A percentile compares a stretch with the other conserved stretches of the same genome.
These are phyloP conservation scores for Parnassius glacialis DNA, from an alignment of 2,888 invertebrate genomes.

Conservation along the genomic window DNA sequence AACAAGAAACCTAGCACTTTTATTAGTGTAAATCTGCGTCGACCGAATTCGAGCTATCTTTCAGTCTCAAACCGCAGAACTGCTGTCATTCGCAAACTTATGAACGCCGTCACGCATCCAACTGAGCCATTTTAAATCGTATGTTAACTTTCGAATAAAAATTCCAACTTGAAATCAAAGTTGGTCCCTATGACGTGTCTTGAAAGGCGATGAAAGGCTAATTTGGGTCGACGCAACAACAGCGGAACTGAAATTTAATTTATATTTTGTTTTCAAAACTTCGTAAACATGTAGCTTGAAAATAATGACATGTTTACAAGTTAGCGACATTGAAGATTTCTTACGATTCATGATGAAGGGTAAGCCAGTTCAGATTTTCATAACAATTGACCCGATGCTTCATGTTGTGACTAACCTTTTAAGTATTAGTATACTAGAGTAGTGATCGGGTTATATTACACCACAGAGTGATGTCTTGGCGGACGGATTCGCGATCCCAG, in stretches of 20 bases:
- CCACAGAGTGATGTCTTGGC: too few species aligned
- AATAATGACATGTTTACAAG: too few species aligned
- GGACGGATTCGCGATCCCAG: too few species aligned
- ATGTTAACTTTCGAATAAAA: background rate
- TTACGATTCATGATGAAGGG: too few species aligned
- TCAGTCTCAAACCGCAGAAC: conserved; percentile 3
- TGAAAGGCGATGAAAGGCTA: conserved; percentile 17
- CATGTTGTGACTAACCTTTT: too few species aligned
- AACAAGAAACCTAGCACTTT: too few species aligned
- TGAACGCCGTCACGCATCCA: background rate
- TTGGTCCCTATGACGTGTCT: background rate
- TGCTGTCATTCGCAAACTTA: background rate
- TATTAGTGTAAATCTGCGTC: too few species aligned
- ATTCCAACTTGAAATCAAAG: conserved; percentile 14
- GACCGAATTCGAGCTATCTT: background rate
- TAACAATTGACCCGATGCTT: too few species aligned
- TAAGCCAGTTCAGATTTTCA: too few species aligned
- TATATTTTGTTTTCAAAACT: conserved; percentile 14
- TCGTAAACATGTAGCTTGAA: background rate
- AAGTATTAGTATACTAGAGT: too few species aligned
- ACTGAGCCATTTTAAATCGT: background rate
- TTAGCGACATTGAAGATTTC: too few species aligned
- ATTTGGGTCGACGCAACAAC: conserved; percentile 12
- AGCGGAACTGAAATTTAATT: conserved; percentile 19
- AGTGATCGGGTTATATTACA: too few species aligned